Conservation (phyloP, 2,113 vertebrate species). For the Blennius ocellaris region DNA sequence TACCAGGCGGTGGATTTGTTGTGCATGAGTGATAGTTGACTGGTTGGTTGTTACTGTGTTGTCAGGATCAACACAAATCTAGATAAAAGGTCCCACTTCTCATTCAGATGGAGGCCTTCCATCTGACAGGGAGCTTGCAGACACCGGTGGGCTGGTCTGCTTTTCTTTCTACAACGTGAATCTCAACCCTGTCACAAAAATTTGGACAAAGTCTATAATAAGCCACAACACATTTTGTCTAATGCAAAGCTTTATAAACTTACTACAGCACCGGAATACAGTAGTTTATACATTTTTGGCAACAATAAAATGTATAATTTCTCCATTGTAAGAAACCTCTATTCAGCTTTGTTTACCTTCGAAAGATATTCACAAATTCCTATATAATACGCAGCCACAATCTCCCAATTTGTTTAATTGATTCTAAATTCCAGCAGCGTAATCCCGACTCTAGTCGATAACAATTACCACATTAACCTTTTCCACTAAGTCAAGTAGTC, state of each 20-base stretch:
- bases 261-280: conserved; percentile 19
- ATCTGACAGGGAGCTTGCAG: background rate
- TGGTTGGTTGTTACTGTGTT: conserved; percentile 24
- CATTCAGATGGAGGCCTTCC: conserved; percentile 11
- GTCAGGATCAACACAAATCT: conserved; percentile 42
- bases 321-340: conserved; percentile 37
- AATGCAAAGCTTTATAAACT: conserved; percentile 10
- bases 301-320: conserved; percentile 34
- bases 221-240: conserved; percentile 3
- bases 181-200: conserved; percentile 3
- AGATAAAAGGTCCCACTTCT: conserved; percentile 33
- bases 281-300: conserved; percentile 33
- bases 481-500: conserved; percentile 47
- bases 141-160: conserved; percentile 5
- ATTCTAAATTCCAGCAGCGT: conserved; percentile 69
- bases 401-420: conserved; percentile 72
- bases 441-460: conserved; percentile 53
- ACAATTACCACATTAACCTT: conserved; percentile 61
- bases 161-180: conserved; percentile 28
- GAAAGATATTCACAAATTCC: conserved; percentile 49
- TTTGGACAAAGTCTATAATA: background rate
- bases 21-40: conserved; percentile 45
- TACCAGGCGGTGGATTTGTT: conserved; percentile 30
- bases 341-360: conserved; percentile 41
- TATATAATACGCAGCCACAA: conserved; percentile 35